Conservation (phyloP, 2,113 vertebrate species). For the Petaurus breviceps region DNA sequence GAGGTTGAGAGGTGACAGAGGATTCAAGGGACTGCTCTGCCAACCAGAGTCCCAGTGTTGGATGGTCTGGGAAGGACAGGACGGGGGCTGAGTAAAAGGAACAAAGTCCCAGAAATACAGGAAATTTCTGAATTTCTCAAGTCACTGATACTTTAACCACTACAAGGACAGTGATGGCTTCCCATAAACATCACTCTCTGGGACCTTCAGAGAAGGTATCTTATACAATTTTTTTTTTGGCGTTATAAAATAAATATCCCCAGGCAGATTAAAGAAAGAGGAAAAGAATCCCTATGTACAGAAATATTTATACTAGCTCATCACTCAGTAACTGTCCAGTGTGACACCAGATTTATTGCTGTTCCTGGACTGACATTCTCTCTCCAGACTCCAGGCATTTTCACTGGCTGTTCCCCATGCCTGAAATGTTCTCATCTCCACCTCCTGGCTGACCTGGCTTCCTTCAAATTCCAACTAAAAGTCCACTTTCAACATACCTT, state of each 20-base stretch:
- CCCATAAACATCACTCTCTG: background rate
- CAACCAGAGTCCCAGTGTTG: background rate
- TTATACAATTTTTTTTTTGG: background rate
- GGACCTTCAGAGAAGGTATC: background rate
- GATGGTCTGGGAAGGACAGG: background rate
- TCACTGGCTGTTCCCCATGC: background rate
- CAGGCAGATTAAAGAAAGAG: background rate
- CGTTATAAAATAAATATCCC: background rate
- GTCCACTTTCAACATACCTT: background rate
- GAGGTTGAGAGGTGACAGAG: background rate
- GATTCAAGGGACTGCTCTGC: background rate
- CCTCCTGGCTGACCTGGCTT: background rate
- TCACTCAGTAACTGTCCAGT: background rate
- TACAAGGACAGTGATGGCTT: background rate
- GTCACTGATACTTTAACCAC: background rate
- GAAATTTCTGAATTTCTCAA: background rate
- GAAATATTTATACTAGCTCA: background rate
- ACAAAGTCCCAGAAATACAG: background rate
- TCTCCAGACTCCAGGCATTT: background rate
- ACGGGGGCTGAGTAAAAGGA: background rate
- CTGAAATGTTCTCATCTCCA: background rate
- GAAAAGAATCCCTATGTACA: background rate
- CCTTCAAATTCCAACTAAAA: background rate
- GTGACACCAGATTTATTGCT: background rate
- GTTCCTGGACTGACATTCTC: background rate